Evolutionary conservation across 2,113 vertebrate species (phyloP), one percentile per base, ranked within the genome.

Genomic region (Corvus cornix): DNA sequence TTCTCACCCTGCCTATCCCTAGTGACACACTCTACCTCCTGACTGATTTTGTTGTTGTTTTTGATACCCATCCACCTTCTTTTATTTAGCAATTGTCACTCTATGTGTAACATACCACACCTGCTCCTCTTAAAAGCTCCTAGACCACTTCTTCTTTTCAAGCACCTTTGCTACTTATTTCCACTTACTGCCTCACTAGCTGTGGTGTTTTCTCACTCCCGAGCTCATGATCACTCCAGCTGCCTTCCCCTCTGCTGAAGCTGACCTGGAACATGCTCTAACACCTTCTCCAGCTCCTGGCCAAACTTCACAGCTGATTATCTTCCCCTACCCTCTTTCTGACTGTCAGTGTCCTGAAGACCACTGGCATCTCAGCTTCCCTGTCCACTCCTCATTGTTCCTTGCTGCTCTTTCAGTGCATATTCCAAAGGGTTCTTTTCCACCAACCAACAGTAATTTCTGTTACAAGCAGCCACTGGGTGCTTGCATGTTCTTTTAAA

Each of bases 231-330:
- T 22, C 33, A 70, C 26, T 46, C 37, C 59, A 58, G 24, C 24
- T 85, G 35, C 55, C 14, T 91, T 67, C 20, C 15, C 14, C 31
- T 81, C 21, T 39, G 51, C 53, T 68, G 53, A 72, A 73, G 30
- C 16, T 20, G 18, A 43, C 11, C n/a, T 43, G 10, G 2, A 49
- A 39, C 13, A 3, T 27, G 41, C 18, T 69, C 16, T 1, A 0
- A 21, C 21, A 30, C 21, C 37, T 78, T 33, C 48, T 48, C 31
- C 46, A 69, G 17, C 27, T 92, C 56, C 39, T 24, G 51, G 51
- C 21, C 35, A 60, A 92, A 37, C 9, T 27, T 77, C 31, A 27
- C 9, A 84, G 43, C 14, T 18, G 23, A 7, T 49, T 33, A 21
- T 76, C 43, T 67, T 58, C 19, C 48, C 4, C 10, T n/a, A 46